Base-by-base conservation (phyloP, 2,113 vertebrate species). In the Pluvialis apricaria region DNA sequence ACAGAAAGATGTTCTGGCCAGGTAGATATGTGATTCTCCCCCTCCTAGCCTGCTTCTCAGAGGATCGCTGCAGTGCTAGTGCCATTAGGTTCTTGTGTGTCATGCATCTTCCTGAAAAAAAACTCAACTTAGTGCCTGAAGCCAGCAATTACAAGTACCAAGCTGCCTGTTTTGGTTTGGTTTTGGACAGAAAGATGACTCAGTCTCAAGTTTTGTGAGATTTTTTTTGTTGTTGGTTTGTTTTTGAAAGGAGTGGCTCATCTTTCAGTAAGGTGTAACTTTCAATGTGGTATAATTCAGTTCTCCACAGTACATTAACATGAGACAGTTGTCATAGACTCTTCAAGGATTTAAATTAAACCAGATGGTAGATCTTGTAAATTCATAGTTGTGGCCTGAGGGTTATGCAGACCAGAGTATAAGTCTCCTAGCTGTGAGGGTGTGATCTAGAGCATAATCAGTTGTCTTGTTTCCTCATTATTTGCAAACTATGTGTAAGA, bases 341-440 rank as follows among this genome's bases (percentile, higher is more conserved):
- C 29, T 88, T 93, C 44, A 84, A 52, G 26, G 31, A 40, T 91
- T 78, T 68, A 68, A 82, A 51, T 79, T 44, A 83, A 94, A 91
- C n/a, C 40, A 64, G 26, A 28, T 82, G n/a, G 8, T 52, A 22
- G 45, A 45, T n/a, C 28, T 69, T 80, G 8, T 71, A 78, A 89
- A 71, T 84, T 60, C 55, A 11, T 47, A 75, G 36, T 21, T 77
- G 54, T 83, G 38, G 36, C 51, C 55, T 57, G 36, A 57, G 61
- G 32, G 20, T 69, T 81, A 21, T 14, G 13, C 54, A 57, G 61
- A 45, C 49, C 29, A 62, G 52, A 26, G 34, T 65, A 4, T 47
- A 60, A 54, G 45, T 78, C 42, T 89, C 17, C n/a, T 75, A 19
- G 68, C 36, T 4, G 3, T 71, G 15, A 24, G 32, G 26, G n/a